phyloP scores from a whole-genome alignment of 1,140 invertebrate genomes.

The Ips typographus region DNA sequence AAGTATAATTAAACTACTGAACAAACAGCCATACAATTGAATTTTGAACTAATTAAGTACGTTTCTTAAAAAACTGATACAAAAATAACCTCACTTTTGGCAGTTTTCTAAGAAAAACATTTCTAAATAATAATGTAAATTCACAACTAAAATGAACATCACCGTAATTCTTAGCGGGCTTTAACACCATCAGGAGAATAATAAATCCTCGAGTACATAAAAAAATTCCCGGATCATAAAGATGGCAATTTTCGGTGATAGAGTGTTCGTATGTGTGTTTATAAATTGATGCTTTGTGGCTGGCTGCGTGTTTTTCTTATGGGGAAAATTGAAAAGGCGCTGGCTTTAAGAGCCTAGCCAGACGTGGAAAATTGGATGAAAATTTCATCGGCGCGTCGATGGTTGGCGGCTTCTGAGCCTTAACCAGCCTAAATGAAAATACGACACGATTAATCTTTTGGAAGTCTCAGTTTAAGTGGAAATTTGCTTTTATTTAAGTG shows the following conservation, averaged over 20 bases:
- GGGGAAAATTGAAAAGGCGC: constrained; percentile 14
- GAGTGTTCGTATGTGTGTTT: constrained; percentile 33
- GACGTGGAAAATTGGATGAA: constrained; percentile 24
- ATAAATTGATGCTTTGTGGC: constrained; percentile 28
- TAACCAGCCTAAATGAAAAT: too few species aligned
- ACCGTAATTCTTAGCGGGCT: too few species aligned
- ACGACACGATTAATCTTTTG: too few species aligned
- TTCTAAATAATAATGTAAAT: too few species aligned
- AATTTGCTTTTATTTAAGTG: too few species aligned
- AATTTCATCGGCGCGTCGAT: constrained; percentile 14
- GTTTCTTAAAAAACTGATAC: not conserved
- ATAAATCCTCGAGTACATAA: constrained; percentile 31
- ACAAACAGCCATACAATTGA: too few species aligned
- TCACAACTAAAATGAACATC: too few species aligned
- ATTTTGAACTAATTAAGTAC: too few species aligned
- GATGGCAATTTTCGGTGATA: constrained; percentile 32
- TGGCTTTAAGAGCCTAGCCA: constrained; percentile 12
- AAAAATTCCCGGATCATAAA: constrained; percentile 32
- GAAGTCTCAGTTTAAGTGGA: too few species aligned
- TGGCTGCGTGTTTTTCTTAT: constrained; percentile 10
- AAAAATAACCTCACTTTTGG: constrained; percentile 14
- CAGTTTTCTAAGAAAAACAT: constrained; percentile 29
- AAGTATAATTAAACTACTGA: too few species aligned
- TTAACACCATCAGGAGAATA: not conserved
- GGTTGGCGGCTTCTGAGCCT: too few species aligned